Evolutionary conservation across 2,113 vertebrate genomes (phyloP).

Genomic region (Speoplatyrhinus poulsoni): DNA sequence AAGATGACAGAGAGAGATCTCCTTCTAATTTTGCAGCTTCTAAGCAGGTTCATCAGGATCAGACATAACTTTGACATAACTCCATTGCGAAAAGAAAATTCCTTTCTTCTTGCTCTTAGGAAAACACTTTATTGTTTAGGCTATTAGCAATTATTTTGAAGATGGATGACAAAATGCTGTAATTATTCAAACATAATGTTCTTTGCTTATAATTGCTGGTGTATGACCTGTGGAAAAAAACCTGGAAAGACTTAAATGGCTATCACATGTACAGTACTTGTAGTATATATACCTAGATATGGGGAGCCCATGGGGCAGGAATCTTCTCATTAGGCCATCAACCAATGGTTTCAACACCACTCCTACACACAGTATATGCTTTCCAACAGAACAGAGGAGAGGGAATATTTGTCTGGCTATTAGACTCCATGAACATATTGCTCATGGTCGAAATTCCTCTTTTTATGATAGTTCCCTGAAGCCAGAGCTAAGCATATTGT

Average conservation of each 20-base stretch:
- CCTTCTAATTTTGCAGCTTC: neutral
- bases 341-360: neutral
- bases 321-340: neutral
- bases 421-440: neutral
- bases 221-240: neutral
- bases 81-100: neutral
- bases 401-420: neutral
- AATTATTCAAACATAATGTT: no score
- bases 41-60: neutral
- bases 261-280: neutral
- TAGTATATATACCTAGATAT: neutral
- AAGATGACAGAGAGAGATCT: no score
- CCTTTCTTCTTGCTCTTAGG: no score
- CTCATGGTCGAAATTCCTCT: slow-evolving; percentile 19
- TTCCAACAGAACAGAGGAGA: slow-evolving; percentile 1
- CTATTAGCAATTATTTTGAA: no score
- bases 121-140: no score
- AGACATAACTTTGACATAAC: neutral
- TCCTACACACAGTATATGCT: neutral
- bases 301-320: neutral
- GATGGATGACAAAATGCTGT: no score
- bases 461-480: slow-evolving; percentile 23
- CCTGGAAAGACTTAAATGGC: neutral
- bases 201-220: no score
- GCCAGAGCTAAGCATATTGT: slow-evolving; percentile 13